A percentile compares a stretch with the other conserved stretches of the same genome.
Conservation (phyloP, 2,888 invertebrate species). For the Oxytorus armatus region DNA sequence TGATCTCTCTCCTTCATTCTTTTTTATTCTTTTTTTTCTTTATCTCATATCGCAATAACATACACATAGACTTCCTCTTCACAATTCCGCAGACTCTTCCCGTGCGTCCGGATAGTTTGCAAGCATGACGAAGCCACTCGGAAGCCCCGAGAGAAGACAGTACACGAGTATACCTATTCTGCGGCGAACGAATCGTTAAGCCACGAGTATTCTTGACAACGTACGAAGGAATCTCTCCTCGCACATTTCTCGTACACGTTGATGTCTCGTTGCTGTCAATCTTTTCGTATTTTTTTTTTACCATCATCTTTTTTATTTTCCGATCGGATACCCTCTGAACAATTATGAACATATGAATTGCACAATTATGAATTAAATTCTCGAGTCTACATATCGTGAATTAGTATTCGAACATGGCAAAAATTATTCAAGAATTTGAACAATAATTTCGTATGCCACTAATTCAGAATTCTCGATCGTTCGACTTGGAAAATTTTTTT, state of each 20-base stretch:
- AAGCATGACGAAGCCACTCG: slow-evolving; percentile 79
- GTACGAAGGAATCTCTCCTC: slow-evolving; percentile 18
- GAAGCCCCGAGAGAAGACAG: slow-evolving; percentile 69
- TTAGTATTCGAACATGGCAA: no score
- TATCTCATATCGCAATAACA: neutral
- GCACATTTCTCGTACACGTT: slow-evolving; percentile 43
- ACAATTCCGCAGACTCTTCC: slow-evolving; percentile 24
- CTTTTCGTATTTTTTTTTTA: slow-evolving; percentile 24
- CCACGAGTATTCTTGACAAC: slow-evolving; percentile 74
- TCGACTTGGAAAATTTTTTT: no score
- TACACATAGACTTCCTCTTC: neutral
- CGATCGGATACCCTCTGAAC: neutral
- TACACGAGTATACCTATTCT: no score
- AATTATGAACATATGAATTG: neutral
- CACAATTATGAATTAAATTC: slow-evolving; percentile 11
- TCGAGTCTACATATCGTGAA: no score
- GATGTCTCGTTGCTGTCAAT: slow-evolving; percentile 24
- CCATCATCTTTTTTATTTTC: neutral
- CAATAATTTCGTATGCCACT: no score
- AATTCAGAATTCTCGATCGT: no score
- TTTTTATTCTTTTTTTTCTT: slow-evolving; percentile 1
- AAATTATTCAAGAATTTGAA: neutral
- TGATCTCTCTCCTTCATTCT: neutral
- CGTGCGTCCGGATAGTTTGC: slow-evolving; percentile 76
- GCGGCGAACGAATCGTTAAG: slow-evolving; percentile 77